Base-by-base conservation (phyloP, 2,888 invertebrate species). In the Drosophila borborema region DNA sequence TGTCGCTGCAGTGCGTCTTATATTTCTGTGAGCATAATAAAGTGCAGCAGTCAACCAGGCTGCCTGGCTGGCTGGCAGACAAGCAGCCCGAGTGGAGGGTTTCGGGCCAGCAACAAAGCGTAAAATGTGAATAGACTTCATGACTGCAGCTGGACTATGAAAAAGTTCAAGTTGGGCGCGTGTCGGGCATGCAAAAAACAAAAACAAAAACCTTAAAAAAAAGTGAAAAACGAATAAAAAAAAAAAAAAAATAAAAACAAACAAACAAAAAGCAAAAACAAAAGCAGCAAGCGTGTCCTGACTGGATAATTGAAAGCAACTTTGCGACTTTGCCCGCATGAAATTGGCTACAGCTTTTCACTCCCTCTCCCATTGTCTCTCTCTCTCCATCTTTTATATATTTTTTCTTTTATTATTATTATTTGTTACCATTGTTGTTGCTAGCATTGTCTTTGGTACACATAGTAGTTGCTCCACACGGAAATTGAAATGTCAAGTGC, bases 301-400 rank as follows among this genome's bases (percentile, higher is more conserved):
- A 77, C 83, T 83, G 76, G 81, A 81, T 90, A 90, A 89, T 91
- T 90, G 89, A 91, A 91, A 90, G 89, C 87, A 83, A 89, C 89
- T 89, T 81, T 76, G 82, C 76, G 74, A 79, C 82, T 72, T 72
- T 67, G 66, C 85, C 85, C 80, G 80, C 79, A 85, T 82, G 81
- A 85, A 82, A 82, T 82, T 82, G 81, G 85, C 82, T 77, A 70
- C 72, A 72, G 69, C 65, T 72, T 58, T 74, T 64, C 58, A 59
- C 48, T 12, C 14, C 6, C 64, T 54, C 48, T 45, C 12, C 6
- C 65, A 64, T 54, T 55, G 45, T 9, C n/a, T n/a, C 65, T 56
- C 49, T 20, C 20, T 23, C 61, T 64, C 58, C 49, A 41, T 20
- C n/a, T 9, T 1, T 38, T 14, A 61, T 54, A 45, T 45, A 12